Evolutionary conservation across 1,140 invertebrate genomes (phyloP), one percentile per base, ranked within the genome.

Genomic region (Caenorhabditis inopinata): DNA sequence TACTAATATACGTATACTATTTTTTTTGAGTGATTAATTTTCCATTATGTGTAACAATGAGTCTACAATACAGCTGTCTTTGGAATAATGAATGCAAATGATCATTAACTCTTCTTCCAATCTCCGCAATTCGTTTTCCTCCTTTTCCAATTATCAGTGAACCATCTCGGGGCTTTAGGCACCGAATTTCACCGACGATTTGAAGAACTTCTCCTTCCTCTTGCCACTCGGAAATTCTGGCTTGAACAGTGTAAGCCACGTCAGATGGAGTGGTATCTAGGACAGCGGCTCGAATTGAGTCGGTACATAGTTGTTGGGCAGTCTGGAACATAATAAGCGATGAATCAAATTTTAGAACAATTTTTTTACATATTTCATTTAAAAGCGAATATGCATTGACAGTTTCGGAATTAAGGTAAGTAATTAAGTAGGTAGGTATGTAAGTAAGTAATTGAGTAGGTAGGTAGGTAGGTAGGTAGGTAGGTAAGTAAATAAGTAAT

Each of bases 11-110:
- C n/a, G n/a, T n/a, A 38, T 21, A 42, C 32, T 68, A 68, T 68
- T 68, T 68, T 11, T 35, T 9, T 25, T 68, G 58, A 42, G 58
- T 68, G 38, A 68, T 29, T 11, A 76, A 18, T 68, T 81, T 81
- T 25, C 75, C 75, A 6, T 79, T 78, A 53, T 38, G 74, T 23
- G 80, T 83, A 27, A 83, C 82, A 32, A 68, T 58, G 0, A 83
- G 25, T 47, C 73, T n/a, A 0, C 81, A 62, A 38, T 48, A 74
- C n/a, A 83, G n/a, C 45, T 82, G 79, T 45, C 76, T 46, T 29
- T 82, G 75, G 32, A 83, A 82, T 18, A 83, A 53, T 7, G 80
- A 81, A 18, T 78, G 76, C 47, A 83, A 47, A 45, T 82, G 80
- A 4, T 74, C 45, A 21, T 83, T 83, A 25, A 83, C 80, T 35